A percentile compares a stretch with the other conserved stretches of the same genome.
Conservation (phyloP, 2,888 invertebrate genomes). For the Aspidiotus destructor region DNA sequence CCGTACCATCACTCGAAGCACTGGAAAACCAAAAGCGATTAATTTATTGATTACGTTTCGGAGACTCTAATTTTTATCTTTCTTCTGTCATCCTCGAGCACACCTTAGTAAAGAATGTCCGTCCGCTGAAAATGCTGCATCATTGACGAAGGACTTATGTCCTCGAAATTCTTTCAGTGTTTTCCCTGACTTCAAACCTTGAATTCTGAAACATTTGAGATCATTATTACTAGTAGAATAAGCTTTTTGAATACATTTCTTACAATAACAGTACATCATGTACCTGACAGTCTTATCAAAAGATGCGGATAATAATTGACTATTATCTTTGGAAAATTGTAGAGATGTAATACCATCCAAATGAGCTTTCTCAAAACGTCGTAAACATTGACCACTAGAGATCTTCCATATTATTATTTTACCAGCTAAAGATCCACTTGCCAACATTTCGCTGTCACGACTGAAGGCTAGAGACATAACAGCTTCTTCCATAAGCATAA, state of each 20-base stretch:
- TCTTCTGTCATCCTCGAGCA: no score
- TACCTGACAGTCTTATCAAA: conserved; percentile 87
- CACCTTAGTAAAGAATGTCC: conserved; percentile 77
- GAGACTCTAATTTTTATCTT: no score
- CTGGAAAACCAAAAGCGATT: conserved; percentile 44
- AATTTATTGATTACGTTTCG: no score
- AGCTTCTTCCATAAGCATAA: conserved; percentile 99
- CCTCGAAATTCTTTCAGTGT: conserved; percentile 95
- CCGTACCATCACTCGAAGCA: conserved; percentile 93
- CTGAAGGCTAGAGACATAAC: conserved; percentile 90
- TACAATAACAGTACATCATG: no score
- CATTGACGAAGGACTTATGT: conserved; percentile 94
- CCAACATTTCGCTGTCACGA: conserved; percentile 95
- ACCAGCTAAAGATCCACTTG: conserved; percentile 89
- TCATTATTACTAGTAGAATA: no score
- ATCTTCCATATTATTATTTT: conserved; percentile 88
- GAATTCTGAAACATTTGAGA: conserved; percentile 54
- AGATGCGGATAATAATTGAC: conserved; percentile 89
- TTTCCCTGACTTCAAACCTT: conserved; percentile 97
- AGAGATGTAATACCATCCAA: conserved; percentile 93
- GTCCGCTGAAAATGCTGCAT: conserved; percentile 88
- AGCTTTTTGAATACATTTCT: no score
- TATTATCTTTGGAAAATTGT: conserved; percentile 90
- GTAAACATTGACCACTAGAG: conserved; percentile 84
- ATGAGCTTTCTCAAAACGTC: conserved; percentile 92